Evolutionary conservation across 2,888 invertebrate genomes (phyloP).

Genomic region (Cheilosia pagana): DNA sequence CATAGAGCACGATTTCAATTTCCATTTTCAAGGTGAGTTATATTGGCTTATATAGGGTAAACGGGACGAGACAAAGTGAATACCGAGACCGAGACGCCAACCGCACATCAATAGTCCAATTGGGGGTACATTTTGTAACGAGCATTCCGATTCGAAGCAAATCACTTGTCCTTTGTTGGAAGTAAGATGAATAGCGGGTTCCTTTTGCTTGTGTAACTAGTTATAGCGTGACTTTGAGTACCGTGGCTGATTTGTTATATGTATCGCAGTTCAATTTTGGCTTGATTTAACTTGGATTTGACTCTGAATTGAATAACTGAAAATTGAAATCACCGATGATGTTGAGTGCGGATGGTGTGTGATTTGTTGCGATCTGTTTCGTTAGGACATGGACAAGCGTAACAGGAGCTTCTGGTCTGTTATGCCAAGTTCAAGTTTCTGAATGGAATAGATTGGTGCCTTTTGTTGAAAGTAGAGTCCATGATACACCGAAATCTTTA

Average conservation of each 20-base stretch:
- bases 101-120: background rate
- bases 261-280: too few species aligned
- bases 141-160: background rate
- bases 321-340: too few species aligned
- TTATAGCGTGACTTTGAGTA: background rate
- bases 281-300: too few species aligned
- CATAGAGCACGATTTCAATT: slow-evolving; percentile 27
- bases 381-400: too few species aligned
- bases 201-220: background rate
- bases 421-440: too few species aligned
- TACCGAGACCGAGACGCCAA: background rate
- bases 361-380: too few species aligned
- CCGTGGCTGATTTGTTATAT: background rate
- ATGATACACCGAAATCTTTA: too few species aligned
- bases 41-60: slow-evolving; percentile 1
- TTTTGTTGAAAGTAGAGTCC: too few species aligned
- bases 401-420: too few species aligned
- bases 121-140: background rate
- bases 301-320: too few species aligned
- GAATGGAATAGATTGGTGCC: too few species aligned
- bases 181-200: background rate
- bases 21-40: slow-evolving; percentile 29
- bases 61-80: background rate
- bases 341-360: too few species aligned
- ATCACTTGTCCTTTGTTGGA: background rate